Percentiles rank a stretch among this genome's conserved stretches.
Conservation (phyloP, 2,797 vertebrate genomes). For the Podarcis siculus region DNA sequence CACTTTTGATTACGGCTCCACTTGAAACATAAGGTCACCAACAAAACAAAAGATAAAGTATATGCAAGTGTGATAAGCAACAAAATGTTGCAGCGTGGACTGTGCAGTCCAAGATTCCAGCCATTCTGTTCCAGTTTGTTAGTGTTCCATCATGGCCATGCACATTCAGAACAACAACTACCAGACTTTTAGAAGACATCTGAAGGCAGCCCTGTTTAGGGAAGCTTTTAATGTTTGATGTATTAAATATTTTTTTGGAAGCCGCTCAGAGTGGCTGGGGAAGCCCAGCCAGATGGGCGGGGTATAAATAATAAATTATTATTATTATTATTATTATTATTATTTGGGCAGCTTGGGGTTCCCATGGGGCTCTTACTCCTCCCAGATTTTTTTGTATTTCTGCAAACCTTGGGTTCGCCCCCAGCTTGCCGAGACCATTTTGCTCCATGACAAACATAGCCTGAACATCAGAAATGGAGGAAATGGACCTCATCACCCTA, state of each 20-base stretch:
- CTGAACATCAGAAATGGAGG: not conserved
- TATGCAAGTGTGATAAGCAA: not conserved
- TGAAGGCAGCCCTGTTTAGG: too few species aligned
- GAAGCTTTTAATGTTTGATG: too few species aligned
- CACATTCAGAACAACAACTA: too few species aligned
- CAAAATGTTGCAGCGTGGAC: not conserved
- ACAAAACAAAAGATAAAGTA: constrained; percentile 9
- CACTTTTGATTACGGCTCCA: constrained; percentile 16
- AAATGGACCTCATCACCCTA: not conserved
- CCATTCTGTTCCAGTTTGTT: not conserved
- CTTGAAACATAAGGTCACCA: not conserved
- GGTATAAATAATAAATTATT: too few species aligned
- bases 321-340: too few species aligned
- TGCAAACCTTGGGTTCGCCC: not conserved
- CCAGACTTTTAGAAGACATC: too few species aligned
- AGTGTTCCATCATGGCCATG: not conserved
- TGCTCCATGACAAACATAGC: not conserved
- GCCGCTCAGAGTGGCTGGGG: too few species aligned
- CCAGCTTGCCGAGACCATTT: not conserved
- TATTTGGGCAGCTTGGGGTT: not conserved
- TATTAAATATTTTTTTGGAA: too few species aligned
- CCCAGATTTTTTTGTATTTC: not conserved
- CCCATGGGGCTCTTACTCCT: too few species aligned
- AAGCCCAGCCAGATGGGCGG: too few species aligned
- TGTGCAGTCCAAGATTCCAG: not conserved